Base-by-base conservation (phyloP, 2,113 vertebrate genomes). In the Sardina pilchardus region DNA sequence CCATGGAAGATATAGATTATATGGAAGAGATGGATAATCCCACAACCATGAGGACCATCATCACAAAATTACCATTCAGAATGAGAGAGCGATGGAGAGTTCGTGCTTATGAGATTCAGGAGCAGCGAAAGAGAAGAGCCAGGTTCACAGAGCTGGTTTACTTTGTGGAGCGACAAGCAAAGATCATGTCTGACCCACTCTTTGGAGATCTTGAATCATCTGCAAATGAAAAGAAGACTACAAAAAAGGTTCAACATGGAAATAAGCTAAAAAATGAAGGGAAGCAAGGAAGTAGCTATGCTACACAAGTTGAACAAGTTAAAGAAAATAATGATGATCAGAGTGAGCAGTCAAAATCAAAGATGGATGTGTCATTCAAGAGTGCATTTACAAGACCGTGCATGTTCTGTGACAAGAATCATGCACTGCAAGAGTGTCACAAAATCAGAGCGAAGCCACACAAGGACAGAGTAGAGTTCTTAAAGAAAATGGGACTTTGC, bases 61-160 rank as follows among this genome's bases (percentile, higher is more conserved):
- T 85, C 1, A 53, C 84, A n/a, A 87, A 87, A 1, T 44, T 87
- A 0, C 84, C 84, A 2, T 85, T 47, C 21, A 87, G 48, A 48
- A 7, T 82, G 1, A 1, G 6, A 47, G 47, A 17, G 81, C 53
- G 48, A 63, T 85, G 83, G 86, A 84, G 53, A 80, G 17, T 16
- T 30, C 1, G 9, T 34, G 84, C 81, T 1, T 82, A 30, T 50
- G 86, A 87, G 0, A 84, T 81, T 16, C 71, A 87, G 9, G 86
- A 81, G 30, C 14, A 21, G 10, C 1, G 6, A 21, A 0, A 36
- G 2, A 48, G 7, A 86, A 21, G 86, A 84, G 67, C 67, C 14
- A 80, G 48, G 19, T 87, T 87, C 39, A n/a, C 45, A 83, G 42
- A 85, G 17, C 47, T 82, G 0, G 86, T 85, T 6, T 30, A 24